Conservation (phyloP, 1,140 invertebrate species). For the Solenopsis invicta region DNA sequence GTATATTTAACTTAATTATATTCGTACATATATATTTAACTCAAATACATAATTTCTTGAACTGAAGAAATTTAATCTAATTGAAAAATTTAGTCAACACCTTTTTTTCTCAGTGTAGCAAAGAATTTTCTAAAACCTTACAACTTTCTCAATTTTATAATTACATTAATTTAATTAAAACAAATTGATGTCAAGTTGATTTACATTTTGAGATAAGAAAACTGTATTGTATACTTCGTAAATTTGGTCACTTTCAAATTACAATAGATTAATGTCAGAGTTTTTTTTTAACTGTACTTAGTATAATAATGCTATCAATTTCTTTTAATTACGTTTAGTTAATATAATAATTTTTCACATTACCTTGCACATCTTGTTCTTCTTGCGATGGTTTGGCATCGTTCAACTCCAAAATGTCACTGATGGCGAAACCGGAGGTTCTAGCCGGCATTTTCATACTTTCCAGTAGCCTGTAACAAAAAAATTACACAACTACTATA, state of each 20-base stretch:
- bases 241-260: neutral
- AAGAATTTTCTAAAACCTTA: neutral
- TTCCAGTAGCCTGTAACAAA: conserved; percentile 86
- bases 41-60: too few relatives aligned
- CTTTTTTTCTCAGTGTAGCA: neutral
- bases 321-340: neutral
- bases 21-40: too few relatives aligned
- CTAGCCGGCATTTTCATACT: conserved; percentile 88
- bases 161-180: neutral
- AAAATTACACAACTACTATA: conserved; percentile 9
- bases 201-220: neutral
- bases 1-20: too few relatives aligned
- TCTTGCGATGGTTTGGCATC: conserved; percentile 83
- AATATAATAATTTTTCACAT: neutral
- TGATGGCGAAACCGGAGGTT: conserved; percentile 91
- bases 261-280: neutral
- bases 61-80: too few relatives aligned
- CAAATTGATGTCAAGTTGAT: neutral
- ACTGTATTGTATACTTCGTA: neutral
- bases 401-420: conserved; percentile 91
- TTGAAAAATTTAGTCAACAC: too few relatives aligned
- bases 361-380: conserved; percentile 82
- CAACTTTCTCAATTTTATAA: neutral
- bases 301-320: neutral
- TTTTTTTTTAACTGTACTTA: neutral